Evolutionary conservation across 2,113 vertebrate genomes (phyloP).

Genomic region (Indicator indicator): DNA sequence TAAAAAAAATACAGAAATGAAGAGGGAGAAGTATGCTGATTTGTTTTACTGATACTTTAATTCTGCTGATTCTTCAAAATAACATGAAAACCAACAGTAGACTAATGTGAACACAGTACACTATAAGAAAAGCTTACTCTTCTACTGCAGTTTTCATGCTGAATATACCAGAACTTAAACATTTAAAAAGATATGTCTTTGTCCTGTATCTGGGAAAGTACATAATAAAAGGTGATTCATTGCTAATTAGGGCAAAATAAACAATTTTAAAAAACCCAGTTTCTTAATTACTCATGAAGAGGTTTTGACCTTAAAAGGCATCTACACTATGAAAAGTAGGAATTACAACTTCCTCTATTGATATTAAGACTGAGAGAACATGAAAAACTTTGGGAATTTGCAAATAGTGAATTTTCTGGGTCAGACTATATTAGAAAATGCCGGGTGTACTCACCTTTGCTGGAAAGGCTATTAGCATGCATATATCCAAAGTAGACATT

Average conservation of each 20-base stretch:
- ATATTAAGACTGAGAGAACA: background rate
- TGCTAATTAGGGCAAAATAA: background rate
- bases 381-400: background rate
- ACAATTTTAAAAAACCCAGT: accelerated
- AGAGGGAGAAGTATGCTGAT: background rate
- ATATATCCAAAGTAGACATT: background rate
- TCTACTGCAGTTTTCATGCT: background rate
- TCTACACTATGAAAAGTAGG: background rate
- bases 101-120: background rate
- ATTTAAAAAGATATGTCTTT: background rate
- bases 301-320: background rate
- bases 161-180: background rate
- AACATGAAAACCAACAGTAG: background rate
- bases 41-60: background rate
- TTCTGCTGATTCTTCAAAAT: constrained; percentile 7
- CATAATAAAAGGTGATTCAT: background rate
- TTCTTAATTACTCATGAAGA: background rate
- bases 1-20: background rate
- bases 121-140: background rate
- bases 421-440: background rate
- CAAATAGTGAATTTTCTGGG: background rate
- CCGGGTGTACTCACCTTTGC: background rate
- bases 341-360: background rate
- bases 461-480: background rate
- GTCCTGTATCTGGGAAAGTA: background rate